These are phyloP conservation scores for Cerastis rubricosa DNA, from an alignment of 2,888 invertebrate species.

Conservation along the genomic window DNA sequence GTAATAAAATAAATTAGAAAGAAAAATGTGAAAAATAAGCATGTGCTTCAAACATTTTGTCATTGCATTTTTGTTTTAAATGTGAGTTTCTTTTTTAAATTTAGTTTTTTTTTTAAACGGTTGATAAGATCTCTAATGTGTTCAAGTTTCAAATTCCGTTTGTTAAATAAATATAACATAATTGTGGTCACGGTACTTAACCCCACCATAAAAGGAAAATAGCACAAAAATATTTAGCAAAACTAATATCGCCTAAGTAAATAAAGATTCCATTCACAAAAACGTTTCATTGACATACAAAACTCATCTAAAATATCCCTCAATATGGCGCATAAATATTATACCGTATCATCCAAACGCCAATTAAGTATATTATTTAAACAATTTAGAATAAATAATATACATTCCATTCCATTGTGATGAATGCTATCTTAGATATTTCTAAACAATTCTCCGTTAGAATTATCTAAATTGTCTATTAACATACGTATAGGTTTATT, in stretches of 20 bases:
- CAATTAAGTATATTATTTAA: slow-evolving; percentile 13
- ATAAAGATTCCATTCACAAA: slow-evolving; percentile 14
- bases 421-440: slow-evolving; percentile 52
- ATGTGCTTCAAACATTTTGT: background rate
- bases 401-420: slow-evolving; percentile 56
- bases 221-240: background rate
- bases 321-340: slow-evolving; percentile 37
- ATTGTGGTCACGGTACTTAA: background rate
- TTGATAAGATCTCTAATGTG: background rate
- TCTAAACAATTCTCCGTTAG: slow-evolving; percentile 63
- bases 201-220: background rate
- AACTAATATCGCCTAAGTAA: background rate
- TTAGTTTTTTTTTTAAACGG: background rate
- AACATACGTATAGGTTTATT: slow-evolving; percentile 70
- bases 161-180: background rate
- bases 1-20: slow-evolving; percentile 35
- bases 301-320: slow-evolving; percentile 2
- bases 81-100: background rate
- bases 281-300: slow-evolving; percentile 25
- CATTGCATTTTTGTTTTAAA: slow-evolving; percentile 4
- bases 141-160: background rate
- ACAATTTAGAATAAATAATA: slow-evolving; percentile 55
- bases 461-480: slow-evolving; percentile 64
- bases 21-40: slow-evolving; percentile 5
- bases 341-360: slow-evolving; percentile 27